Evolutionary conservation across 64 coral and sea anemone genomes (phyloP).

Genomic region (Montipora efflorescens): DNA sequence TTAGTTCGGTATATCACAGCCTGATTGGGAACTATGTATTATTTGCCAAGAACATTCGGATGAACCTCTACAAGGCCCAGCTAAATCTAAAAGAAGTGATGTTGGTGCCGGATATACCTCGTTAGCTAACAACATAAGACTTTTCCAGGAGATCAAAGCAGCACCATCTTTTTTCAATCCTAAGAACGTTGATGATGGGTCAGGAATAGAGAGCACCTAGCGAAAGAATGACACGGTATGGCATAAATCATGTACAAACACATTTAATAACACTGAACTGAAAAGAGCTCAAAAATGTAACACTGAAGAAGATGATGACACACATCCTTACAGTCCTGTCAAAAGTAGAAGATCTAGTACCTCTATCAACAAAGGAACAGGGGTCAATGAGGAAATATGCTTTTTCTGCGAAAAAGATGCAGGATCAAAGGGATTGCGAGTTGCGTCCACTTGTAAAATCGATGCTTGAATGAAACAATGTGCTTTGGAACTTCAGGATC

Average conservation of each 20-base stretch:
- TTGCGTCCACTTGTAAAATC: background rate
- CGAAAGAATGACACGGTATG: constrained; percentile 27
- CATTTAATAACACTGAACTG: background rate
- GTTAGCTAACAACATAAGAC: background rate
- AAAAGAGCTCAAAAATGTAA: background rate
- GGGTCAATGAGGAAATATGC: background rate
- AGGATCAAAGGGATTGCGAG: background rate
- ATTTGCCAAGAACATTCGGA: too few relatives aligned
- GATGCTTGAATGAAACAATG: background rate
- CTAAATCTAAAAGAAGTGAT: too few relatives aligned
- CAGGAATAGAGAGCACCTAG: constrained; percentile 25
- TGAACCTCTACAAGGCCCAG: too few relatives aligned
- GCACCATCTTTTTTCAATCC: background rate
- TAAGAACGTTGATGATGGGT: constrained; percentile 31
- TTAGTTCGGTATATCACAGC: too few relatives aligned
- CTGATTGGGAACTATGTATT: too few relatives aligned
- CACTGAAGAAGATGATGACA: background rate
- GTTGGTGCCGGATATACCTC: background rate
- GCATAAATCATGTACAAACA: constrained; percentile 53
- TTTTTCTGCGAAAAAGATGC: background rate
- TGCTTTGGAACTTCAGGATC: background rate
- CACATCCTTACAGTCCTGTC: background rate
- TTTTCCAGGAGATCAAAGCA: too few relatives aligned
- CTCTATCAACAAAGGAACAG: background rate
- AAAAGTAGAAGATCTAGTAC: background rate